Conservation (phyloP, 2,797 vertebrate genomes). For the Hyperoplus immaculatus region DNA sequence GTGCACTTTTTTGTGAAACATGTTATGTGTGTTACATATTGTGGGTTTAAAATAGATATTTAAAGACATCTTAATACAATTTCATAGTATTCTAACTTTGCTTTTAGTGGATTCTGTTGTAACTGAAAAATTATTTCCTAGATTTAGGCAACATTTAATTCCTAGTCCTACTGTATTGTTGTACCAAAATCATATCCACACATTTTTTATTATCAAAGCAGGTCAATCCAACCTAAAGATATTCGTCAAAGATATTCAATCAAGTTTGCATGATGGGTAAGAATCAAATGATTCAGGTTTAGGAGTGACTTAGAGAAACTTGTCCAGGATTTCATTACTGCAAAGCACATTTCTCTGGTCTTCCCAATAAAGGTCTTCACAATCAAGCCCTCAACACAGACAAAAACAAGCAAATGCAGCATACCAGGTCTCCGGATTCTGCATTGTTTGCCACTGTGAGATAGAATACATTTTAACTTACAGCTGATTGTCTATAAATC, state of each 20-base stretch:
- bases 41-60: slow-evolving; percentile 28
- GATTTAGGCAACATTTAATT: no score
- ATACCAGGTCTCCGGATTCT: no score
- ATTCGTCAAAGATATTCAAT: no score
- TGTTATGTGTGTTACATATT: no score
- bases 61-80: slow-evolving; percentile 19
- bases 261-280: background rate
- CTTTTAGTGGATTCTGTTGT: slow-evolving; percentile 13
- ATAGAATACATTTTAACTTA: background rate
- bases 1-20: background rate
- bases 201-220: no score
- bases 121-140: no score
- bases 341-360: background rate
- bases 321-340: background rate
- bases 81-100: slow-evolving; percentile 8
- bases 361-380: no score
- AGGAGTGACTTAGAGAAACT: background rate
- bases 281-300: background rate
- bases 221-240: no score
- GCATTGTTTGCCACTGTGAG: background rate
- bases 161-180: no score
- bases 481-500: background rate
- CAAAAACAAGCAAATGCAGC: background rate
- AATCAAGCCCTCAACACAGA: background rate
- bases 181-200: no score